Evolutionary conservation across 2,113 vertebrate species (phyloP).

Genomic region (Trogon melanurus): DNA sequence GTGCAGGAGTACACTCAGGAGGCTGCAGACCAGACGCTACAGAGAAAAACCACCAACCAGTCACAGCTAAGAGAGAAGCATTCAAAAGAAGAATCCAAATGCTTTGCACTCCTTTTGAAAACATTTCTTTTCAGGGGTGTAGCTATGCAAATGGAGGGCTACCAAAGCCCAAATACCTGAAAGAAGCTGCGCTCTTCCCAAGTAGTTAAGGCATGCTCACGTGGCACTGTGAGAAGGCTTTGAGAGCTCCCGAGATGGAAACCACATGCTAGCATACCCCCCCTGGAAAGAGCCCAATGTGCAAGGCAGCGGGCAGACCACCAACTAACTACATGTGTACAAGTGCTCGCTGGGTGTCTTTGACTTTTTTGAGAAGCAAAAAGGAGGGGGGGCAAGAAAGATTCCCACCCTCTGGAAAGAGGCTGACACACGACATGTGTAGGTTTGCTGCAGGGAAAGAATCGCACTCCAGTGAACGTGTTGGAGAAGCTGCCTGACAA

Average conservation of each 20-base stretch:
- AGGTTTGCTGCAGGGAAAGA: not conserved
- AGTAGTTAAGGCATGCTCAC: not conserved
- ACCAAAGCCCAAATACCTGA: not conserved
- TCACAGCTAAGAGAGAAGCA: not conserved
- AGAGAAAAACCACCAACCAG: not conserved
- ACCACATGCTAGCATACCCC: constrained; percentile 22
- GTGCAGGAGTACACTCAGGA: not conserved
- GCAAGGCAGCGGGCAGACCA: constrained; percentile 11
- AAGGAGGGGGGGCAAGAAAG: not conserved
- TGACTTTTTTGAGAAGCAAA: not conserved
- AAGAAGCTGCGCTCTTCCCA: not conserved
- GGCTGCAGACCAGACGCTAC: not conserved
- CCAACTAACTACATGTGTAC: constrained; percentile 43
- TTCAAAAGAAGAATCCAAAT: not conserved
- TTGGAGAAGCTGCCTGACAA: constrained; percentile 15
- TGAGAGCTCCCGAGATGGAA: constrained; percentile 51
- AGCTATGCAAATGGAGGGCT: not conserved
- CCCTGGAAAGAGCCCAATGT: constrained; percentile 37
- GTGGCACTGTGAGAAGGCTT: constrained; percentile 13
- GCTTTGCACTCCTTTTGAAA: not conserved
- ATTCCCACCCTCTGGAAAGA: constrained; percentile 36
- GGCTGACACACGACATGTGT: not conserved
- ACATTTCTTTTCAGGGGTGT: not conserved
- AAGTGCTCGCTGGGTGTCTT: not conserved
- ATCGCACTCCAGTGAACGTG: not conserved